phyloP scores from a whole-genome alignment of 2,888 invertebrate species.

The Micropterix aruncella region DNA sequence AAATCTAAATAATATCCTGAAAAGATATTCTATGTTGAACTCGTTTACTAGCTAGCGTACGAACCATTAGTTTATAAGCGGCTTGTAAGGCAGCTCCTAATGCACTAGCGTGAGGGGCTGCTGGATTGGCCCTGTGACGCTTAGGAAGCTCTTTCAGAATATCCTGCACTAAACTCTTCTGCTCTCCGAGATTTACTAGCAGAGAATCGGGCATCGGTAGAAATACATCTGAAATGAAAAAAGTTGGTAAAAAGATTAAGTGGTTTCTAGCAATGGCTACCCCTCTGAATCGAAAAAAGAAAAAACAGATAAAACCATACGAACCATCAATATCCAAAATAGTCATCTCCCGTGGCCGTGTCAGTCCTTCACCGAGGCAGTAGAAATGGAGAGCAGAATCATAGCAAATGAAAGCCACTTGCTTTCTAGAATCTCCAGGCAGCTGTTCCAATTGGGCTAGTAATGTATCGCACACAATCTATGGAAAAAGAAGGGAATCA shows the following conservation, averaged over 20 bases:
- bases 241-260: too few relatives aligned
- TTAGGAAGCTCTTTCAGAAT: slow-evolving; percentile 65
- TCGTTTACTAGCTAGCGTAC: slow-evolving; percentile 13
- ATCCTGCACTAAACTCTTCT: slow-evolving; percentile 61
- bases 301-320: slow-evolving; percentile 6
- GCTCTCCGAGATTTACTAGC: slow-evolving; percentile 81
- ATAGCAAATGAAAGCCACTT: slow-evolving; percentile 88
- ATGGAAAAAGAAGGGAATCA: slow-evolving; percentile 14
- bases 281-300: too few relatives aligned
- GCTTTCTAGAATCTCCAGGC: slow-evolving; percentile 89
- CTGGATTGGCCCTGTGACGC: slow-evolving; percentile 46
- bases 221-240: slow-evolving; percentile 61
- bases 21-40: too few relatives aligned
- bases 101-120: slow-evolving; percentile 64
- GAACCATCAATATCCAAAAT: slow-evolving; percentile 85
- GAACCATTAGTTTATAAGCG: slow-evolving; percentile 80
- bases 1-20: too few relatives aligned
- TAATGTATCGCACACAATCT: slow-evolving; percentile 69
- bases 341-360: slow-evolving; percentile 77
- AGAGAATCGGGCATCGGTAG: slow-evolving; percentile 88
- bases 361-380: slow-evolving; percentile 69
- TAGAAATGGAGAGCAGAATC: slow-evolving; percentile 91
- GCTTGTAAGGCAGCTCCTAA: slow-evolving; percentile 89
- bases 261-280: too few relatives aligned
- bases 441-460: slow-evolving; percentile 69